Evolutionary conservation across 1,140 invertebrate genomes (phyloP), one percentile per base, ranked within the genome.

Genomic region (Drosophila baimaii): DNA sequence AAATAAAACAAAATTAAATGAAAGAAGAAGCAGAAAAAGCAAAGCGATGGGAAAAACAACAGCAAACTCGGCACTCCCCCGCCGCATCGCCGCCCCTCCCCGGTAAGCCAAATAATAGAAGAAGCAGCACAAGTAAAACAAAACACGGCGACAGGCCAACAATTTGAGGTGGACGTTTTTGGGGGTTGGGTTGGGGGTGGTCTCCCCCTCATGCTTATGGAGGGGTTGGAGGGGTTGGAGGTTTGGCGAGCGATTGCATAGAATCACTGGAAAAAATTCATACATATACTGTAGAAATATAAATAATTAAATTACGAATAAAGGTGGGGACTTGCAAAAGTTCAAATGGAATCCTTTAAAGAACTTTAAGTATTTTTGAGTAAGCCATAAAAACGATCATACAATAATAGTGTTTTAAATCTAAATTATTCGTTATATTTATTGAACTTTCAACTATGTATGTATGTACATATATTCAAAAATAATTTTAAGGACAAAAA

Each of bases 81-180:
- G n/a, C n/a, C n/a, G n/a, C 29, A 4, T 10, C 13, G 5, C 39
- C 19, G 12, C 44, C 8, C 39, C 19, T 39, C 41, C 23, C 35
- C 33, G n/a, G n/a, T 10, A 25, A 55, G 43, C 41, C 55, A 43
- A 62, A 66, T 29, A 76, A 61, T 43, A 51, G 49, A 61, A 70
- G 79, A 63, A 68, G 76, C 46, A 84, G 64, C 65, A 49, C 54
- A 85, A 84, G 77, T 80, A 85, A 80, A 84, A 81, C 81, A 84
- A 85, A 85, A 81, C 72, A 49, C 69, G 66, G 69, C 69, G 69
- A 71, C 69, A 71, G 66, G 69, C 69, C 66, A 55, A 73, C 57
- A 81, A 76, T 71, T 72, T 71, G 52, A 72, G 69, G 64, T 77
- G 64, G 63, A 33, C 46, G 65, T 21, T 49, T 33, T 74, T 15